Evolutionary conservation across 2,113 vertebrate species (phyloP).

Genomic region (Fukomys damarensis): DNA sequence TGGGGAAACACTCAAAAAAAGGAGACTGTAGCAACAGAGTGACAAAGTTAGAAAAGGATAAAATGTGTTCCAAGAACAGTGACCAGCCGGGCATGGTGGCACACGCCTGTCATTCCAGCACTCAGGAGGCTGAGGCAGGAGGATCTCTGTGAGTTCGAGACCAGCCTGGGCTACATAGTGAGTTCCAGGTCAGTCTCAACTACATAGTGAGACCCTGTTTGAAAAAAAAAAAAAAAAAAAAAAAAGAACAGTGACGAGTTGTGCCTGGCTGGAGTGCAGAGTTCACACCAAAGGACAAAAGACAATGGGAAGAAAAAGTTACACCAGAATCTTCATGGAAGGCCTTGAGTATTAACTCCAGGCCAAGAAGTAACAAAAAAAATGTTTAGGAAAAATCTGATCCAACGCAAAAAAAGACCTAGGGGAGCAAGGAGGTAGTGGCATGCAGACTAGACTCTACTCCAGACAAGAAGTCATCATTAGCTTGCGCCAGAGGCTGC

Average conservation of each 20-base stretch:
- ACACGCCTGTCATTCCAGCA: too few species aligned
- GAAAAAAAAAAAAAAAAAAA: too few species aligned
- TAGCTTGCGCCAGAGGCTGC: not conserved
- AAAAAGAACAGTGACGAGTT: not conserved
- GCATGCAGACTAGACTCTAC: not conserved
- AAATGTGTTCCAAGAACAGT: not conserved
- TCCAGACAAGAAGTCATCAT: not conserved
- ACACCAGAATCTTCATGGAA: not conserved
- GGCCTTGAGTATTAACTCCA: not conserved
- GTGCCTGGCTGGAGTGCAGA: not conserved
- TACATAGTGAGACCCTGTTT: too few species aligned
- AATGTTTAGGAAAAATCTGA: not conserved
- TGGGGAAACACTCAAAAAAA: not conserved
- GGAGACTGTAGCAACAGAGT: not conserved
- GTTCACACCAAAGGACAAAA: not conserved
- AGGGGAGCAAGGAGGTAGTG: not conserved
- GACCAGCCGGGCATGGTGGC: too few species aligned
- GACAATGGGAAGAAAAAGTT: not conserved
- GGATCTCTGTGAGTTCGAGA: too few species aligned
- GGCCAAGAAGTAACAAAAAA: not conserved
- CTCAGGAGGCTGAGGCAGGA: too few species aligned
- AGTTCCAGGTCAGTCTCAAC: too few species aligned
- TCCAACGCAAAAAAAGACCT: not conserved
- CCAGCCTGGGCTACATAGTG: too few species aligned
- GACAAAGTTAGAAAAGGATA: not conserved